Percentiles rank a stretch among this genome's conserved stretches.
Conservation (phyloP, 2,797 vertebrate genomes). For the Threskiornis aethiopicus region DNA sequence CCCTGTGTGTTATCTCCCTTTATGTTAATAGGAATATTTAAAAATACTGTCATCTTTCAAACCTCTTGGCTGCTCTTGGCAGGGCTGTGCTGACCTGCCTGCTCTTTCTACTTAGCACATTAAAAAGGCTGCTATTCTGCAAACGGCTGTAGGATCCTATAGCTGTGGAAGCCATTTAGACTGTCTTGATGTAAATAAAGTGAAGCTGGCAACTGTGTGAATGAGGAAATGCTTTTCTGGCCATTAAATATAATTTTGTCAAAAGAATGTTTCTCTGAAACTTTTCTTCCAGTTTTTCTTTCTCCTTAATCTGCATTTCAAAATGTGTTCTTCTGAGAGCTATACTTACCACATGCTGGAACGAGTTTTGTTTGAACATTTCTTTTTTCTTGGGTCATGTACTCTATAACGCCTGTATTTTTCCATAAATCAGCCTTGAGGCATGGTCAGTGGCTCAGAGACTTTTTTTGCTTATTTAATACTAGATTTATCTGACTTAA, state of each 20-base stretch:
- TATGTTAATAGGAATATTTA: neutral
- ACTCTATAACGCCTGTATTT: neutral
- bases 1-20: neutral
- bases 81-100: slow-evolving; percentile 29
- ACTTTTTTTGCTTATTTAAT: neutral
- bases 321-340: neutral
- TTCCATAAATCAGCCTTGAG: neutral
- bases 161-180: neutral
- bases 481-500: neutral
- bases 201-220: neutral
- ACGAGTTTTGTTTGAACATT: neutral
- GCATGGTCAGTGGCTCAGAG: neutral
- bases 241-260: neutral
- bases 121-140: neutral
- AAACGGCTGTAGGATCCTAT: neutral
- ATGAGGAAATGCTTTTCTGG: neutral
- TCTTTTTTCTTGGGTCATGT: neutral
- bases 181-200: neutral
- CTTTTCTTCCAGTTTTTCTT: neutral
- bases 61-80: slow-evolving; percentile 6
- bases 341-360: neutral
- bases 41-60: neutral
- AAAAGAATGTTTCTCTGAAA: neutral
- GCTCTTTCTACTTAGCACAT: slow-evolving; percentile 18
- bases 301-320: neutral